A percentile compares a stretch with the other conserved stretches of the same genome.
These are phyloP conservation scores for Oceanodroma leucorhoa DNA, from an alignment of 2,797 vertebrate species.

Conservation along the genomic window DNA sequence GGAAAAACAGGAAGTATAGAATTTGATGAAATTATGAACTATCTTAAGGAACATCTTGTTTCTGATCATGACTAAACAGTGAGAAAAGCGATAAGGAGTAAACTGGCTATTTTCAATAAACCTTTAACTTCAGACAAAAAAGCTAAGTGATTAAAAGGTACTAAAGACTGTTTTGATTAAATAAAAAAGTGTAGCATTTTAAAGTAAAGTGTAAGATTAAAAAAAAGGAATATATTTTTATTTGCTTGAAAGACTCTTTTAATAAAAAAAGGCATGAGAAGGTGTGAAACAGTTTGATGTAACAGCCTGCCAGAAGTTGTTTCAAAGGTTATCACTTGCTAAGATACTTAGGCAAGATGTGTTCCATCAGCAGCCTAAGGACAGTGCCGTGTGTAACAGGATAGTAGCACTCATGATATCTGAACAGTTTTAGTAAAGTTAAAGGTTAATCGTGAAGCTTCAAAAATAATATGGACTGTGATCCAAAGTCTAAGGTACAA, in stretches of 20 bases:
- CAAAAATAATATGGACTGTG: neutral
- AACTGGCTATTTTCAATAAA: neutral
- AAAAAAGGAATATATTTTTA: neutral
- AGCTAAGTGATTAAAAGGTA: neutral
- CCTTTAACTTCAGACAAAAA: neutral
- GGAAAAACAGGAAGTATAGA: conserved; percentile 17
- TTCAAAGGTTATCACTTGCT: neutral
- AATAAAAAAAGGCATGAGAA: neutral
- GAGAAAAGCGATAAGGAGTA: neutral
- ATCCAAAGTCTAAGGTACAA: neutral
- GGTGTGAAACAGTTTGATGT: neutral
- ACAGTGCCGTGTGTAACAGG: neutral
- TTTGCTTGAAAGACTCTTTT: neutral
- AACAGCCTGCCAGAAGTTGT: neutral
- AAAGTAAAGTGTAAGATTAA: neutral
- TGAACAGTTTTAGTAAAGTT: neutral
- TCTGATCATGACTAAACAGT: neutral
- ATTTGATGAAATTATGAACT: neutral
- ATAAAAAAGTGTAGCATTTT: neutral
- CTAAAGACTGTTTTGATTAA: neutral
- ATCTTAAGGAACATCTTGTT: conserved; percentile 7
- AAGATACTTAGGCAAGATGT: neutral
- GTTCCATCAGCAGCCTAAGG: neutral
- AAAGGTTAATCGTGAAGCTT: neutral
- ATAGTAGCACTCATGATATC: neutral